Percentiles rank a stretch among this genome's conserved stretches.
phyloP scores from a whole-genome alignment of 2,888 invertebrate genomes.

The Nephrotoma guestfalica region DNA sequence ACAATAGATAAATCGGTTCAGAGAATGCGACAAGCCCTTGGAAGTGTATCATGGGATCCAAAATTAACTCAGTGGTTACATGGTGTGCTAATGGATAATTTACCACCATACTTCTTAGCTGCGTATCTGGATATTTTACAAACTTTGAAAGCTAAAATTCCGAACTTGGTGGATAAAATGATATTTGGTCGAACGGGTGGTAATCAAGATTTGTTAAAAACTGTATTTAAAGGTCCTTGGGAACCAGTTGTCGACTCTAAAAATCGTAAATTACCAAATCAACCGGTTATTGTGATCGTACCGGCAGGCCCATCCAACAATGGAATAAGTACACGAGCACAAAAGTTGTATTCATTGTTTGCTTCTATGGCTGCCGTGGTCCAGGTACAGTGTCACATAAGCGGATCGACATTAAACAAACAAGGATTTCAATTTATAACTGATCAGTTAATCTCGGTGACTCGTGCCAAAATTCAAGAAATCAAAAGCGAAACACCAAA shows the following conservation, averaged over 20 bases:
- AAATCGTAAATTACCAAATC: slow-evolving; percentile 47
- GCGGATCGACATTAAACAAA: slow-evolving; percentile 22
- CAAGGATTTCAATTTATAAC: slow-evolving; percentile 35
- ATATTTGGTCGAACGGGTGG: slow-evolving; percentile 41
- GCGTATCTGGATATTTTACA: slow-evolving; percentile 66
- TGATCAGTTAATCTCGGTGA: slow-evolving; percentile 48
- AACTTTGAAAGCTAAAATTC: slow-evolving; percentile 52
- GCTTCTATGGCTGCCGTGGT: slow-evolving; percentile 53
- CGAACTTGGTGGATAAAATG: slow-evolving; percentile 59
- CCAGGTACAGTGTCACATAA: slow-evolving; percentile 40
- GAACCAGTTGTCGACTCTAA: slow-evolving; percentile 55
- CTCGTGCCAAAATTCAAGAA: slow-evolving; percentile 57
- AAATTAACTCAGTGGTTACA: slow-evolving; percentile 66
- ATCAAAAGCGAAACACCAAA: slow-evolving; percentile 48
- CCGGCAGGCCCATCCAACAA: slow-evolving; percentile 39
- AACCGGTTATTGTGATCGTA: slow-evolving; percentile 48
- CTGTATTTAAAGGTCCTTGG: slow-evolving; percentile 55
- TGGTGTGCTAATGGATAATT: slow-evolving; percentile 47
- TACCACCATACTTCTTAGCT: slow-evolving; percentile 49
- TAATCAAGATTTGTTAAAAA: slow-evolving; percentile 46
- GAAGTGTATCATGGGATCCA: slow-evolving; percentile 56
- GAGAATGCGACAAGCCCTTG: slow-evolving; percentile 50
- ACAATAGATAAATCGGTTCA: slow-evolving; percentile 56
- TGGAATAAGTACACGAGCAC: slow-evolving; percentile 36
- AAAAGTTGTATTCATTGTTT: slow-evolving; percentile 55